Evolutionary conservation across 1,140 invertebrate genomes (phyloP).

Genomic region (Dinothrombium tinctorium): DNA sequence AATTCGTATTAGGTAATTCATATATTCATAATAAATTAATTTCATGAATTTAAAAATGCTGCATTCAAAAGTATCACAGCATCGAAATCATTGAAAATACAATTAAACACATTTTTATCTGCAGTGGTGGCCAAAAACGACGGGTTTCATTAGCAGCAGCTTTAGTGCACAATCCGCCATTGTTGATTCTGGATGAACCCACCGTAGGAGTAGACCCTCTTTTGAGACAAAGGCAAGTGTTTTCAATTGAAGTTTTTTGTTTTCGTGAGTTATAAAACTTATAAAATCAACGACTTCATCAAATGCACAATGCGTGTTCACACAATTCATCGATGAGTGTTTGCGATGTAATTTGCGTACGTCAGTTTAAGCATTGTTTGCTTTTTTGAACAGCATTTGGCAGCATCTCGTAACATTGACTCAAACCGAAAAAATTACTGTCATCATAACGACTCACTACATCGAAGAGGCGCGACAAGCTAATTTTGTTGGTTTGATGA

Average conservation of each 20-base stretch:
- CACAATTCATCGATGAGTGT: not conserved
- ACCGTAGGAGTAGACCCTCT: constrained; percentile 79
- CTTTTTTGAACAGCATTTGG: constrained; percentile 69
- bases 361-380: not conserved
- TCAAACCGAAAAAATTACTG: constrained; percentile 51
- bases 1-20: too few species aligned
- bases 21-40: too few species aligned
- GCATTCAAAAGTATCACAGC: too few species aligned
- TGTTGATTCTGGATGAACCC: constrained; percentile 29
- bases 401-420: constrained; percentile 62
- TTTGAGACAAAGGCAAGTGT: constrained; percentile 49
- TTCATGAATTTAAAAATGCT: too few species aligned
- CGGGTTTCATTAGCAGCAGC: constrained; percentile 25
- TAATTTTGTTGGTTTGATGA: constrained; percentile 72
- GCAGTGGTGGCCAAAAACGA: constrained; percentile 25
- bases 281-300: not conserved
- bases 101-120: too few species aligned
- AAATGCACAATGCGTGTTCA: not conserved
- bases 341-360: not conserved
- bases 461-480: constrained; percentile 76
- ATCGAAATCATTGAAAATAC: too few species aligned
- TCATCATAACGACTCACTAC: constrained; percentile 82
- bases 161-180: constrained; percentile 24
- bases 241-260: too few species aligned
- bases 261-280: not conserved